phyloP scores from a whole-genome alignment of 2,888 invertebrate species.

The Hypomecis punctinalis region DNA sequence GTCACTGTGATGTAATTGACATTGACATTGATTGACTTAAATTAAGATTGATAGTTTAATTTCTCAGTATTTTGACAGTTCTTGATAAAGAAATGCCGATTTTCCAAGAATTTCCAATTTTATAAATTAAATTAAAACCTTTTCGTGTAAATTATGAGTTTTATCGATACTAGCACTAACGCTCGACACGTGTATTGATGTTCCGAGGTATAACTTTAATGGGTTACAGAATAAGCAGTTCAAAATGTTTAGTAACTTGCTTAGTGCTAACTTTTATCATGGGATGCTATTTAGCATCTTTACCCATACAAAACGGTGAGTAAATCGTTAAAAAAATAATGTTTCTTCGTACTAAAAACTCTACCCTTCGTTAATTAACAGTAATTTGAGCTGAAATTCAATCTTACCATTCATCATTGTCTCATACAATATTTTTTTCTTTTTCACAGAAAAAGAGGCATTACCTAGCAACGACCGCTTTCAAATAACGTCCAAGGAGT shows the following conservation, averaged over 20 bases:
- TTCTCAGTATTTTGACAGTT: background rate
- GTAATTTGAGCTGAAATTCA: background rate
- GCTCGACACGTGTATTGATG: constrained; percentile 58
- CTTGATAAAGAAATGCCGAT: background rate
- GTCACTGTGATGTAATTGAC: too few relatives aligned
- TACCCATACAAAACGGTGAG: constrained; percentile 74
- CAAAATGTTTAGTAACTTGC: constrained; percentile 75
- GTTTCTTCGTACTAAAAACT: background rate
- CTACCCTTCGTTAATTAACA: background rate
- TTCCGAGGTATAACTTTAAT: constrained; percentile 65
- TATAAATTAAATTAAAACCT: constrained; percentile 41
- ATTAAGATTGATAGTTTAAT: background rate
- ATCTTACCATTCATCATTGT: background rate
- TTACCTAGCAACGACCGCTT: constrained; percentile 59
- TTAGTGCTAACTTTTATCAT: constrained; percentile 74
- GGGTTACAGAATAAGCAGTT: constrained; percentile 70
- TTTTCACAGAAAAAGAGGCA: constrained; percentile 59
- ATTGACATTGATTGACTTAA: too few relatives aligned
- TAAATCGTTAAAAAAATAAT: constrained; percentile 17
- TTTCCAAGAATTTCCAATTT: constrained; percentile 25
- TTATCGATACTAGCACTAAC: constrained; percentile 19
- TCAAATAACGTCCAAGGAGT: constrained; percentile 49
- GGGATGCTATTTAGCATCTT: constrained; percentile 77
- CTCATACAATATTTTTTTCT: constrained; percentile 3
- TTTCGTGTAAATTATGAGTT: constrained; percentile 32